A percentile compares a stretch with the other conserved stretches of the same genome.
phyloP scores from a whole-genome alignment of 2,888 invertebrate genomes.

The Pseudeuparius sepicola region DNA sequence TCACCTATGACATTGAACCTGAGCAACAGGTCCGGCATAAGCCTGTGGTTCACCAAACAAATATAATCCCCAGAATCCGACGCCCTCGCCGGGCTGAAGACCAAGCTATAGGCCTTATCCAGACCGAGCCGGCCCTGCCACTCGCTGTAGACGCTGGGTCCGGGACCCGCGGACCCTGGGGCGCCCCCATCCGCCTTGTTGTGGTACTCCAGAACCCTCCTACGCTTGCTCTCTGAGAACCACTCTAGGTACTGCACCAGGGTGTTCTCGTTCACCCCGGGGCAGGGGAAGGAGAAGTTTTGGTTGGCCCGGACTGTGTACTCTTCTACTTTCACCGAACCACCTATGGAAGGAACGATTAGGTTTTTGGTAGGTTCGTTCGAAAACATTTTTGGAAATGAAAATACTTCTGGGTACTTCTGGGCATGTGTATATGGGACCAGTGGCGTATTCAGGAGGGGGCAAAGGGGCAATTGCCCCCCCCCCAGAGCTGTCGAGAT shows the following conservation, averaged over 20 bases:
- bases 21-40: conserved; percentile 54
- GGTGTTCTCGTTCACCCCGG: conserved; percentile 57
- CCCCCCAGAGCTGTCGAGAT: too few relatives aligned
- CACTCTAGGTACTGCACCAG: conserved; percentile 55
- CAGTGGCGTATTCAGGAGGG: too few relatives aligned
- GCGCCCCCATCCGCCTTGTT: too few relatives aligned
- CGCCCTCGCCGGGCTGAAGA: conserved; percentile 52
- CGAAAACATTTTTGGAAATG: too few relatives aligned
- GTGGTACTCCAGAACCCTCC: conserved; percentile 44
- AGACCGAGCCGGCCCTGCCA: conserved; percentile 48
- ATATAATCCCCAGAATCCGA: conserved; percentile 57
- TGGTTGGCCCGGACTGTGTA: conserved; percentile 48
- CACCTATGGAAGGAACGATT: too few relatives aligned
- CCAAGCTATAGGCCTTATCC: conserved; percentile 50
- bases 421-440: too few relatives aligned
- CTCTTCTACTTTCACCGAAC: conserved; percentile 47
- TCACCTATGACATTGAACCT: conserved; percentile 59
- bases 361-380: too few relatives aligned
- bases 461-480: too few relatives aligned
- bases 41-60: conserved; percentile 58
- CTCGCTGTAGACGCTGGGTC: conserved; percentile 41
- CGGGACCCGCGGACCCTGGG: too few relatives aligned
- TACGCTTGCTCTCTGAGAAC: conserved; percentile 41
- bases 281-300: conserved; percentile 56
- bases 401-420: too few relatives aligned